Evolutionary conservation across 2,888 invertebrate species (phyloP).

Genomic region (Phoronis australis): DNA sequence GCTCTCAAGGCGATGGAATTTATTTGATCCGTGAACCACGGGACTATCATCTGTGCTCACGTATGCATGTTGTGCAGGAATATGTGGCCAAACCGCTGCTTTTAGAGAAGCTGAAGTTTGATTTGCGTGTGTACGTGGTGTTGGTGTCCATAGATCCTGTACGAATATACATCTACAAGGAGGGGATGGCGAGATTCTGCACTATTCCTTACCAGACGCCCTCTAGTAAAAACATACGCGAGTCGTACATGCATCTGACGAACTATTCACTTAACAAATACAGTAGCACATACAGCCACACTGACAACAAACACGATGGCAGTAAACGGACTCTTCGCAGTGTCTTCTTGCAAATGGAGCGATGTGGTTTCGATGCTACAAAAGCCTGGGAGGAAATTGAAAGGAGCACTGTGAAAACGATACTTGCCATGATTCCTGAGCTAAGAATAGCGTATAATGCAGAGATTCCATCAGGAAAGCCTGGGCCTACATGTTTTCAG

Average conservation of each 20-base stretch:
- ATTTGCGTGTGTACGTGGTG: slow-evolving; percentile 55
- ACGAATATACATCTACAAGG: slow-evolving; percentile 49
- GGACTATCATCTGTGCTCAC: slow-evolving; percentile 33
- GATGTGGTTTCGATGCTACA: slow-evolving; percentile 47
- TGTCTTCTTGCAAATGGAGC: slow-evolving; percentile 46
- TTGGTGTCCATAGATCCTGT: slow-evolving; percentile 54
- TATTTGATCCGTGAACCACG: slow-evolving; percentile 53
- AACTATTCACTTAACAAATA: slow-evolving; percentile 57
- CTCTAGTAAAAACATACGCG: slow-evolving; percentile 51
- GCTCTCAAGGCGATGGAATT: slow-evolving; percentile 56
- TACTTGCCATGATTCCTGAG: slow-evolving; percentile 55
- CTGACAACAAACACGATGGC: slow-evolving; percentile 48
- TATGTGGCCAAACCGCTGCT: slow-evolving; percentile 53
- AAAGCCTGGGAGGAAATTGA: slow-evolving; percentile 54
- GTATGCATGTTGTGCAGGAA: slow-evolving; percentile 48
- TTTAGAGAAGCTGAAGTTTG: slow-evolving; percentile 54
- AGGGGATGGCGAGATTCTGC: slow-evolving; percentile 55
- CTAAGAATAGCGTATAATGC: slow-evolving; percentile 49
- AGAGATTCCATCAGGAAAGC: slow-evolving; percentile 44
- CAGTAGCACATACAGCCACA: slow-evolving; percentile 51
- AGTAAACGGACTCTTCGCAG: slow-evolving; percentile 55
- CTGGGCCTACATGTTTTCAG: slow-evolving; percentile 55
- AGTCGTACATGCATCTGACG: slow-evolving; percentile 56
- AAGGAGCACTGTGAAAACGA: slow-evolving; percentile 53
- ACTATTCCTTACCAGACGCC: slow-evolving; percentile 54